Evolutionary conservation across 1,140 invertebrate genomes (phyloP).

Genomic region (Agrypnia vestita): DNA sequence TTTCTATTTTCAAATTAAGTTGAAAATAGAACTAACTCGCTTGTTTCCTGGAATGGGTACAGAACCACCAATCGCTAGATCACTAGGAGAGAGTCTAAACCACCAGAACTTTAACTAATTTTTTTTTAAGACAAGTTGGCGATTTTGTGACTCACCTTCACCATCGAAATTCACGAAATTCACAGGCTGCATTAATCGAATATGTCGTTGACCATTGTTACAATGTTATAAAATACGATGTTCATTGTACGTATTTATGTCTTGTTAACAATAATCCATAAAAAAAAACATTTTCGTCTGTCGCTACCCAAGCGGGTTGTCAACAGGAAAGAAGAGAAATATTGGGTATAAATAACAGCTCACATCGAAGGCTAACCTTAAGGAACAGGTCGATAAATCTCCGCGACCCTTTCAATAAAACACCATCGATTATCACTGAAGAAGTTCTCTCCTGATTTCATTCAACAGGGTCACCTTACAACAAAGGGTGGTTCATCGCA

Average conservation of each 20-base stretch:
- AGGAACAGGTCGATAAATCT: constrained; percentile 46
- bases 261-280: constrained; percentile 1
- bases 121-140: too few relatives aligned
- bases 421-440: constrained; percentile 47
- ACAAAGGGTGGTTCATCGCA: not conserved
- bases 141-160: too few relatives aligned
- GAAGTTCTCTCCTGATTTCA: constrained; percentile 28
- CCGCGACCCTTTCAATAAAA: constrained; percentile 48
- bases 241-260: not conserved
- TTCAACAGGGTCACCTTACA: constrained; percentile 9
- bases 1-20: too few relatives aligned
- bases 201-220: too few relatives aligned
- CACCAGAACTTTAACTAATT: too few relatives aligned
- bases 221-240: not conserved
- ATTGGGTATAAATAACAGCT: not conserved
- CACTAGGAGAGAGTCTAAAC: too few relatives aligned
- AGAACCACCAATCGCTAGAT: too few relatives aligned
- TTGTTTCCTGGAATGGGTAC: too few relatives aligned
- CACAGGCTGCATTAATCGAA: too few relatives aligned
- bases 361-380: constrained; percentile 36
- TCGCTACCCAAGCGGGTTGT: not conserved
- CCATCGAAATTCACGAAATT: too few relatives aligned
- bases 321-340: not conserved
- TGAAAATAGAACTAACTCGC: too few relatives aligned
- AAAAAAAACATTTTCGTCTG: not conserved